Percentiles rank a stretch among this genome's conserved stretches.
phyloP scores from a whole-genome alignment of 2,888 invertebrate genomes.

The Protonemura montana region DNA sequence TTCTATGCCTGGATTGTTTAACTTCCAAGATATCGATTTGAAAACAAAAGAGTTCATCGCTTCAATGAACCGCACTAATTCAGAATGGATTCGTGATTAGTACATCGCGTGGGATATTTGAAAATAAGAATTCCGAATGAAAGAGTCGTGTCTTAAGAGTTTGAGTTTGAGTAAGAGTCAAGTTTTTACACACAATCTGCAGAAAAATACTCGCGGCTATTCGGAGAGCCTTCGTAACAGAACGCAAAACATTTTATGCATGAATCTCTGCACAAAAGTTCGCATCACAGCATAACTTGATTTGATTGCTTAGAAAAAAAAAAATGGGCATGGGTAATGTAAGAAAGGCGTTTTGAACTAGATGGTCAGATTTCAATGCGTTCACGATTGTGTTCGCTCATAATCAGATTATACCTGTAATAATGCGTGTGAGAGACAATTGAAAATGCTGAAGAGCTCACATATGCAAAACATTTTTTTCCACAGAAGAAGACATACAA shows the following conservation, averaged over 20 bases:
- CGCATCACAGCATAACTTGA: not conserved
- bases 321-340: not conserved
- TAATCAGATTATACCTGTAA: not conserved
- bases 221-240: too few species aligned
- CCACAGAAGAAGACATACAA: not conserved
- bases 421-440: not conserved
- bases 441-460: not conserved
- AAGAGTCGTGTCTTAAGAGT: not conserved
- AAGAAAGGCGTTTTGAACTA: not conserved
- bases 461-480: conserved; percentile 5
- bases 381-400: not conserved
- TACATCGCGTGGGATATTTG: not conserved
- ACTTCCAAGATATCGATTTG: too few species aligned
- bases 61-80: too few species aligned
- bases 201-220: too few species aligned
- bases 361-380: not conserved
- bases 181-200: too few species aligned
- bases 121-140: not conserved
- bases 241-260: too few species aligned
- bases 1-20: too few species aligned
- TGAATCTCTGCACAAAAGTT: too few species aligned
- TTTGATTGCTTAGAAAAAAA: not conserved
- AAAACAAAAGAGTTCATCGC: too few species aligned
- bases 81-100: not conserved
- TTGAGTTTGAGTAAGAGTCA: too few species aligned